A percentile compares a stretch with the other conserved stretches of the same genome.
phyloP scores from a whole-genome alignment of 2,797 vertebrate genomes.

The Pangasius larnaudii region DNA sequence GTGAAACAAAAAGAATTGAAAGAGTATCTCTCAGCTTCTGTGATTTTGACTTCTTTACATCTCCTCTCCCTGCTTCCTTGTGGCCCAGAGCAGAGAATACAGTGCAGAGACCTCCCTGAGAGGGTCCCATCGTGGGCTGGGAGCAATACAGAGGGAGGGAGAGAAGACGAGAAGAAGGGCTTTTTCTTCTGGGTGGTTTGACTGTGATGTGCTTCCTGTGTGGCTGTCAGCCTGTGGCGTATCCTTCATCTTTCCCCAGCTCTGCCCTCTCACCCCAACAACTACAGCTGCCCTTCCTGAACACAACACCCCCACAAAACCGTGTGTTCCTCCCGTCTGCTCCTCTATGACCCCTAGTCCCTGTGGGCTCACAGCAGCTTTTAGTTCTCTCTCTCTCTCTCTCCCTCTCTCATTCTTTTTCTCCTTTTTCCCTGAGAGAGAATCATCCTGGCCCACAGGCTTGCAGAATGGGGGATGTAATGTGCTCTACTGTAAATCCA shows the following conservation, averaged over 20 bases:
- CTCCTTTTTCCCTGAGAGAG: constrained; percentile 46
- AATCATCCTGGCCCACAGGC: constrained; percentile 51
- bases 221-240: constrained; percentile 77
- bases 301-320: constrained; percentile 70
- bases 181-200: constrained; percentile 69
- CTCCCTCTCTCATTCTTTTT: not conserved
- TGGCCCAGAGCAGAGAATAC: constrained; percentile 57
- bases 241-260: constrained; percentile 72
- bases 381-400: constrained; percentile 48
- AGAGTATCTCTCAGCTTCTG: constrained; percentile 41
- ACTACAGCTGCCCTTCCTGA: constrained; percentile 59
- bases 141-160: constrained; percentile 52
- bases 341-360: constrained; percentile 59
- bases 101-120: constrained; percentile 54
- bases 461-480: constrained; percentile 47
- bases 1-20: constrained; percentile 36
- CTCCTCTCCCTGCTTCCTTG: constrained; percentile 41
- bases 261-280: constrained; percentile 65
- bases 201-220: constrained; percentile 79
- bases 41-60: constrained; percentile 54
- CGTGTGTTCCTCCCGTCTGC: constrained; percentile 71
- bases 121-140: constrained; percentile 56
- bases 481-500: constrained; percentile 54
- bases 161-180: constrained; percentile 50
- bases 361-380: constrained; percentile 52